Percentiles rank a stretch among this genome's conserved stretches.
phyloP scores from a whole-genome alignment of 2,888 invertebrate genomes.

The Tetragonisca angustula region DNA sequence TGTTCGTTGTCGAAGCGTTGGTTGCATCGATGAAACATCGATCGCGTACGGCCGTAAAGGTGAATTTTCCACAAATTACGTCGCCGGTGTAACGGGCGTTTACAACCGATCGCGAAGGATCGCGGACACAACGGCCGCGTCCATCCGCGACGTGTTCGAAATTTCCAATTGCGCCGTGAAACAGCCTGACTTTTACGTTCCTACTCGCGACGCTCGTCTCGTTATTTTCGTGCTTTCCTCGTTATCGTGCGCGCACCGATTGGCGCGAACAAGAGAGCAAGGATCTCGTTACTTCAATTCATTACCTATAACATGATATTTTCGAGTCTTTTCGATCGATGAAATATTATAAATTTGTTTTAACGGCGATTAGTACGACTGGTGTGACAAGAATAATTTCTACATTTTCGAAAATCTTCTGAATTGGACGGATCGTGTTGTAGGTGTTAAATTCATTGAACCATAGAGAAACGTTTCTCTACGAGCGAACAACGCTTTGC shows the following conservation, averaged over 20 bases:
- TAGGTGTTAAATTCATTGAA: no score
- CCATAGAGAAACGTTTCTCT: background rate
- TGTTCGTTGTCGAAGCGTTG: background rate
- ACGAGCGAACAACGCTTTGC: background rate
- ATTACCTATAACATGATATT: no score
- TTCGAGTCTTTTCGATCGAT: no score
- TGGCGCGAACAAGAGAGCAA: no score
- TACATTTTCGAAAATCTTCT: no score
- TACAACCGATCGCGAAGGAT: slow-evolving; percentile 19
- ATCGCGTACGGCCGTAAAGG: slow-evolving; percentile 3
- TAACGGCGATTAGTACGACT: no score
- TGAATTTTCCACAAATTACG: slow-evolving; percentile 30
- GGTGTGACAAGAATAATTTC: no score
- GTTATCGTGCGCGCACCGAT: no score
- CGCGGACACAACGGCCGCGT: slow-evolving; percentile 30
- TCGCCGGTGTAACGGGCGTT: background rate
- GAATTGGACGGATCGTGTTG: no score
- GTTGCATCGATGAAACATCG: background rate
- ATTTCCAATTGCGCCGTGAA: slow-evolving; percentile 20
- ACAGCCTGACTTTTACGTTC: slow-evolving; percentile 22
- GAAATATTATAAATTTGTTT: no score
- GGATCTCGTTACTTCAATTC: no score
- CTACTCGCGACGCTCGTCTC: background rate
- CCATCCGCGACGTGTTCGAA: slow-evolving; percentile 39
- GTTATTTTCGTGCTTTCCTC: no score